phyloP scores from a whole-genome alignment of 2,888 invertebrate species.

The Sacculina carcini region DNA sequence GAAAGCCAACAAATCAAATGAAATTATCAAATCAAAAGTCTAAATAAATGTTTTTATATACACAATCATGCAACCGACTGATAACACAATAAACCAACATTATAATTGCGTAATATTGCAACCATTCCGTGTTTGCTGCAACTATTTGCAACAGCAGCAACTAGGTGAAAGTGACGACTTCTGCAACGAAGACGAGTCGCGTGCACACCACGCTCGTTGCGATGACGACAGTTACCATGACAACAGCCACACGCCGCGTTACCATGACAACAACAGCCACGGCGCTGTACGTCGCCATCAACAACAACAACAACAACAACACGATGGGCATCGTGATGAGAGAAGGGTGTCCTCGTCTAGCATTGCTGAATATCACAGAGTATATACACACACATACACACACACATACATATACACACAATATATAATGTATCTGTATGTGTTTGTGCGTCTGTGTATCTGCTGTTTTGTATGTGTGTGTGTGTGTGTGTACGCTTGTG shows the following conservation, averaged over 20 bases:
- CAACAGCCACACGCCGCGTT: not conserved
- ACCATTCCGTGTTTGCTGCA: no score
- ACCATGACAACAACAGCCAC: not conserved
- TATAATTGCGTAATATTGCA: no score
- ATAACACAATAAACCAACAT: no score
- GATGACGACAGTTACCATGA: not conserved
- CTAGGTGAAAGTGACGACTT: no score
- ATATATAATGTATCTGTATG: no score
- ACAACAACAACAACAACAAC: constrained; percentile 4
- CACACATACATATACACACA: not conserved
- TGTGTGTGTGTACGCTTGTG: not conserved
- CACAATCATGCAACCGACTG: no score
- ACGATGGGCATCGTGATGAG: not conserved
- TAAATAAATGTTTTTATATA: no score
- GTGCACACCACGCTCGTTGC: constrained; percentile 6
- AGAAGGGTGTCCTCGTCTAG: not conserved
- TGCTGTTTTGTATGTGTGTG: not conserved
- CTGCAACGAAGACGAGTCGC: constrained; percentile 8
- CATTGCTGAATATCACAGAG: not conserved
- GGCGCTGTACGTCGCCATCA: not conserved
- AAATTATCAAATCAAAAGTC: no score
- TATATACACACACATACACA: not conserved
- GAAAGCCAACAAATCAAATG: no score
- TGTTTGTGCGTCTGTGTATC: not conserved
- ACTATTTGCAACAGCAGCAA: no score